Evolutionary conservation across 37 sponge, comb jelly and placozoan species (phyloP).

Genomic region (Diacarnus erythraeanus): DNA sequence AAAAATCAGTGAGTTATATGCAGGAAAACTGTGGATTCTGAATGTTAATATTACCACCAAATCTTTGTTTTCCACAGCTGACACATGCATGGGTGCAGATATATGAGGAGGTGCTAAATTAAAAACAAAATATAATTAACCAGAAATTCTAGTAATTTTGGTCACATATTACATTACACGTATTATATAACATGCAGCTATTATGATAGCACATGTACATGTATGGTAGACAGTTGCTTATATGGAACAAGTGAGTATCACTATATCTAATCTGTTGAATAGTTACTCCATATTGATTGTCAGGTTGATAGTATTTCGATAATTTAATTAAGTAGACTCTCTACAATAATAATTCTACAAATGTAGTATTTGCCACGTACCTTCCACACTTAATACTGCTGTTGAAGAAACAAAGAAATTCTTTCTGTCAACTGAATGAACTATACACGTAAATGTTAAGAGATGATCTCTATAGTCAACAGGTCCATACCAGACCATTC

Average conservation of each 20-base stretch:
- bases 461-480: conserved; percentile 19
- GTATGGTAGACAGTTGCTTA: too few relatives aligned
- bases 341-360: background rate
- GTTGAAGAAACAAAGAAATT: conserved; percentile 7
- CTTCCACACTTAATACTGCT: background rate
- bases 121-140: too few relatives aligned
- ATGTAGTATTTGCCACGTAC: background rate
- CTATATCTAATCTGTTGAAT: too few relatives aligned
- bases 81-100: background rate
- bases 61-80: conserved; percentile 2
- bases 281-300: too few relatives aligned
- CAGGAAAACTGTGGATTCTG: background rate
- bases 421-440: background rate
- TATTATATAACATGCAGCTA: too few relatives aligned
- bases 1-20: background rate
- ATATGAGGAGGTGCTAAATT: background rate
- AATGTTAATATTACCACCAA: background rate
- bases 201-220: too few relatives aligned
- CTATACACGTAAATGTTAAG: conserved; percentile 8
- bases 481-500: conserved; percentile 7
- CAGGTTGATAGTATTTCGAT: too few relatives aligned
- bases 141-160: too few relatives aligned
- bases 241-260: too few relatives aligned
- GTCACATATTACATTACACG: too few relatives aligned
- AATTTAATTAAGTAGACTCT: too few relatives aligned